Evolutionary conservation across 2,888 invertebrate species (phyloP).

Genomic region (Drosophila picticornis): DNA sequence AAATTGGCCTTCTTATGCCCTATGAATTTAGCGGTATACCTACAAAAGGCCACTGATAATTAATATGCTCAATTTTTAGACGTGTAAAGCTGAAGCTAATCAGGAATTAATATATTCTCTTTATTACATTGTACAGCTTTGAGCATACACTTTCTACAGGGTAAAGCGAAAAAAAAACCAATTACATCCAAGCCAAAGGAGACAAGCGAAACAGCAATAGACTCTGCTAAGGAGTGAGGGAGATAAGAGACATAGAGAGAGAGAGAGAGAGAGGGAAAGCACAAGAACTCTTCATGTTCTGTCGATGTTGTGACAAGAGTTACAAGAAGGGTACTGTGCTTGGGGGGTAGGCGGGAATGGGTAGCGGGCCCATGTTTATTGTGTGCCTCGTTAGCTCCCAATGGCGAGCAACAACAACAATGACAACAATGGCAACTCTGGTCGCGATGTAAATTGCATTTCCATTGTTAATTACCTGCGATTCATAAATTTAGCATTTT

Average conservation of each 20-base stretch:
- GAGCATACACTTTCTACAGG: neutral
- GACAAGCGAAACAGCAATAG: conserved; percentile 29
- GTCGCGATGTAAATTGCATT: conserved; percentile 76
- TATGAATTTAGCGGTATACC: neutral
- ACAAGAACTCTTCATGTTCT: conserved; percentile 63
- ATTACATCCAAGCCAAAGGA: conserved; percentile 61
- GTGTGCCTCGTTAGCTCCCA: conserved; percentile 67
- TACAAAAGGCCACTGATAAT: neutral
- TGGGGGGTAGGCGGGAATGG: neutral
- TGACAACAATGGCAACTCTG: conserved; percentile 54
- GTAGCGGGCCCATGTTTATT: conserved; percentile 49
- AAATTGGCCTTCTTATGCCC: neutral
- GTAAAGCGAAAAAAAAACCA: conserved; percentile 55
- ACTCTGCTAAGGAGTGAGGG: neutral
- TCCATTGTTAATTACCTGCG: conserved; percentile 81
- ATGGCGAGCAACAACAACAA: conserved; percentile 26
- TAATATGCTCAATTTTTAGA: neutral
- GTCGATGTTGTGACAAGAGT: conserved; percentile 72
- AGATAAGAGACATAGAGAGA: neutral
- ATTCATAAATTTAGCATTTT: conserved; percentile 69
- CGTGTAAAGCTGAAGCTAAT: neutral
- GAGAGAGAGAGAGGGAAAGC: neutral
- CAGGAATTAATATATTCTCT: conserved; percentile 1
- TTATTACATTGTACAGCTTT: neutral
- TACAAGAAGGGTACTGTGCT: neutral